Evolutionary conservation across 2,888 invertebrate species (phyloP).

Genomic region (Dynastes maya): DNA sequence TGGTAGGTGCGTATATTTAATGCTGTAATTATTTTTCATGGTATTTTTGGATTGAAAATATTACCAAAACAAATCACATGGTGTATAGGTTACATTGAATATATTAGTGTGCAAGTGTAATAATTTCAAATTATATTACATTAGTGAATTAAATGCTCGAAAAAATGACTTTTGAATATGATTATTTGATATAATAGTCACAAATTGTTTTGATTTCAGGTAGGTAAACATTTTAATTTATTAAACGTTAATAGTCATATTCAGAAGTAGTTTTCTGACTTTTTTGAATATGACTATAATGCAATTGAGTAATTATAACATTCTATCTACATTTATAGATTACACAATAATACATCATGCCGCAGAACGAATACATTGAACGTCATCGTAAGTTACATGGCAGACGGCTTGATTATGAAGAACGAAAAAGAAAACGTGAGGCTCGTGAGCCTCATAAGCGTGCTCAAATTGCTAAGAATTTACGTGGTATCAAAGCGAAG

Average conservation of each 20-base stretch:
- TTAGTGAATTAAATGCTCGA: constrained; percentile 42
- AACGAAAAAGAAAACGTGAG: constrained; percentile 95
- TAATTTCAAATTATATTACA: constrained; percentile 22
- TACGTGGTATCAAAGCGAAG: constrained; percentile 98
- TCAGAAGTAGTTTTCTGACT: constrained; percentile 61
- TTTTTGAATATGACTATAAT: constrained; percentile 66
- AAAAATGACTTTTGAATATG: constrained; percentile 54
- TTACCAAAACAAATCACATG: constrained; percentile 37
- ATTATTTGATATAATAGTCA: constrained; percentile 52
- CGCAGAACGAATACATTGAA: constrained; percentile 99
- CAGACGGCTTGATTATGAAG: constrained; percentile 97
- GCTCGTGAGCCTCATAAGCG: constrained; percentile 94
- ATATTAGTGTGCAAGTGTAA: constrained; percentile 2
- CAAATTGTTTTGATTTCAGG: constrained; percentile 55
- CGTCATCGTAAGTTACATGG: constrained; percentile 97
- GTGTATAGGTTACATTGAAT: constrained; percentile 34
- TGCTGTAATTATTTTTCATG: neutral
- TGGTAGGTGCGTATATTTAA: too few relatives aligned
- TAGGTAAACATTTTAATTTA: constrained; percentile 60
- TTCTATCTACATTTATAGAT: constrained; percentile 56
- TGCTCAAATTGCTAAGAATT: constrained; percentile 90
- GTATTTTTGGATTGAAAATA: neutral
- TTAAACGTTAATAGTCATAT: constrained; percentile 66
- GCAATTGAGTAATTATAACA: constrained; percentile 54
- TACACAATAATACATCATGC: constrained; percentile 79